Conservation (phyloP, 2,797 vertebrate genomes). For the Capromys pilorides region DNA sequence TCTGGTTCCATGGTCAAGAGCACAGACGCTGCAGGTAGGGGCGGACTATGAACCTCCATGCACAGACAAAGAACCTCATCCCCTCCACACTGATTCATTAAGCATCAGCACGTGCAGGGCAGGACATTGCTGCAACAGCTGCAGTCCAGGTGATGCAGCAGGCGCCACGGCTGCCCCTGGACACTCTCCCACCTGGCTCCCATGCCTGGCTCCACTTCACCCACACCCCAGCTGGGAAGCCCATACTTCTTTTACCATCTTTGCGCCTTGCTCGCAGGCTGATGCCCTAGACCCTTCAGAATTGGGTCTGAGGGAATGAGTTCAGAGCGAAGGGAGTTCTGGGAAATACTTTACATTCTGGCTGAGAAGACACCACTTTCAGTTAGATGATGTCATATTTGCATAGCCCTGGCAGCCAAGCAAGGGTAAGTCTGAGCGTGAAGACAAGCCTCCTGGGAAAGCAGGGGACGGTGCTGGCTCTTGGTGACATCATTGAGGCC, state of each 20-base stretch:
- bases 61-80: not conserved
- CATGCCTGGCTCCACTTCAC: no score
- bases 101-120: not conserved
- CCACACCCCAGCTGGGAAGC: not conserved
- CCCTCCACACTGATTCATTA: not conserved
- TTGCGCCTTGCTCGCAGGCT: not conserved
- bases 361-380: not conserved
- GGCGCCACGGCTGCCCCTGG: fast-evolving
- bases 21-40: not conserved
- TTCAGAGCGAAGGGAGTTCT: not conserved
- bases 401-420: not conserved
- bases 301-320: not conserved
- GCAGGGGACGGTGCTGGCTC: not conserved
- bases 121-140: no score
- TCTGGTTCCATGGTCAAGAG: not conserved
- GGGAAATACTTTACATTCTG: not conserved
- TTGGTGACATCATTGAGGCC: not conserved
- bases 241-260: not conserved
- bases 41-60: not conserved
- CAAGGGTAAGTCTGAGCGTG: not conserved
- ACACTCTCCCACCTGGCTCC: not conserved
- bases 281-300: not conserved
- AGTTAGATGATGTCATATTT: not conserved
- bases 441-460: not conserved
- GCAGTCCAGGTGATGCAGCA: fast-evolving